Evolutionary conservation across 2,797 vertebrate species (phyloP).

Genomic region (Lepidocolaptes lacrymiger): DNA sequence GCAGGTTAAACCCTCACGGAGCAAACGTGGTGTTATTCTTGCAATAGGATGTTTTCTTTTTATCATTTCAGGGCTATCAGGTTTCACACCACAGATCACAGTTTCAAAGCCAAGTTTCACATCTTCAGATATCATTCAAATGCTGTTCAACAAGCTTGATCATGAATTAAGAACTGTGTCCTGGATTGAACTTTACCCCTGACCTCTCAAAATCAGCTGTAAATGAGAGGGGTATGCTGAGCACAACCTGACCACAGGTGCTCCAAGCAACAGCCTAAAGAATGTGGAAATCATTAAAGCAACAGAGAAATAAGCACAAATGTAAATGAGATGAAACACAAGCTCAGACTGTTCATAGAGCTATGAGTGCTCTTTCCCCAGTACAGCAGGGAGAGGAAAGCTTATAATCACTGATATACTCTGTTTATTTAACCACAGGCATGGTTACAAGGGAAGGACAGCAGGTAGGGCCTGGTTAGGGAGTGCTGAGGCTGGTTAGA

Average conservation of each 20-base stretch:
- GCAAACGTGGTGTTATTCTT: background rate
- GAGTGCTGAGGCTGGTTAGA: background rate
- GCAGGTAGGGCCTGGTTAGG: background rate
- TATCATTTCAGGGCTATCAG: background rate
- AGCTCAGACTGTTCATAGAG: background rate
- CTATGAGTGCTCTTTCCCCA: background rate
- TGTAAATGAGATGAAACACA: background rate
- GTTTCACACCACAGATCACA: background rate
- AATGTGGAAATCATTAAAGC: background rate
- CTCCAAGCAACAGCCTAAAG: background rate
- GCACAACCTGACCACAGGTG: background rate
- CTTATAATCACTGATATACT: background rate
- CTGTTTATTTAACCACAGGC: background rate
- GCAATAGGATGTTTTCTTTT: background rate
- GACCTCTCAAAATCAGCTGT: background rate
- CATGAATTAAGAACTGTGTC: background rate
- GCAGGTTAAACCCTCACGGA: fast-evolving
- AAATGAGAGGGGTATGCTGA: background rate
- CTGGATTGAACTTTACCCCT: background rate
- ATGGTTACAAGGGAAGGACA: background rate
- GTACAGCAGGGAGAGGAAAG: background rate
- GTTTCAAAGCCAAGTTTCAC: background rate
- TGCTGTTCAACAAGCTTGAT: background rate
- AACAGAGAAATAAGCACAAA: background rate
- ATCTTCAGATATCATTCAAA: background rate